Base-by-base conservation (phyloP, 2,797 vertebrate species). In the Pseudomugil tenellus region DNA sequence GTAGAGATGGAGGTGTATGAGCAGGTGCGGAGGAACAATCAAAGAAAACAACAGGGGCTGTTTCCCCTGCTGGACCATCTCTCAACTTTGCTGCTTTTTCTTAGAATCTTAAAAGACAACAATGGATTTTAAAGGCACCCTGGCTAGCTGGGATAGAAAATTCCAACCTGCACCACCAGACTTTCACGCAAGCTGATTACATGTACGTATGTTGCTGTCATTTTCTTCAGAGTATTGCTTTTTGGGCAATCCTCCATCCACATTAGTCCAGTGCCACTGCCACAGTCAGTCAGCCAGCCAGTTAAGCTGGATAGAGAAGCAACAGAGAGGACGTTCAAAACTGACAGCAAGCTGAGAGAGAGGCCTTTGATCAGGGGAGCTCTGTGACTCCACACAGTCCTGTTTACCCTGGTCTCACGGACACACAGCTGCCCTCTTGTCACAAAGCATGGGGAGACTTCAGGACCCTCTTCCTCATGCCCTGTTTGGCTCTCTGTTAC, bases 361-460 rank as follows among this genome's bases (percentile, higher is more conserved):
- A 68, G 60, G 65, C 62, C 88, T 92, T 91, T 91, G 88, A 92
- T 92, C 87, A 80, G 62, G 61, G 67, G 76, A 66, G 68, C 87
- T 87, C 67, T 65, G 81, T 56, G 76, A 79, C 78, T 75, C 76
- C 79, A 88, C 87, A 89, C 79, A 82, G 77, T 63, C 81, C 82
- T 80, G 80, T 88, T 88, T 84, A 85, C 86, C 76, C 63, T 72
- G 77, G 70, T 79, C 77, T 77, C 77, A 58, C 76, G 59, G 79
- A 67, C 76, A 74, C 83, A 89, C 86, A 83, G 82, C 80, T 77
- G 76, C 74, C 72, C 54, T 14, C 55, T 80, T 87, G 85, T 89
- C 83, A 74, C 26, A 43, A 64, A 76, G 73, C 67, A 74, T 34
- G 51, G 66, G 55, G 63, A 70, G 70, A 70, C 74, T 79, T 81